Base-by-base conservation (phyloP, 2,888 invertebrate genomes). In the Cataglyphis altisquamis region DNA sequence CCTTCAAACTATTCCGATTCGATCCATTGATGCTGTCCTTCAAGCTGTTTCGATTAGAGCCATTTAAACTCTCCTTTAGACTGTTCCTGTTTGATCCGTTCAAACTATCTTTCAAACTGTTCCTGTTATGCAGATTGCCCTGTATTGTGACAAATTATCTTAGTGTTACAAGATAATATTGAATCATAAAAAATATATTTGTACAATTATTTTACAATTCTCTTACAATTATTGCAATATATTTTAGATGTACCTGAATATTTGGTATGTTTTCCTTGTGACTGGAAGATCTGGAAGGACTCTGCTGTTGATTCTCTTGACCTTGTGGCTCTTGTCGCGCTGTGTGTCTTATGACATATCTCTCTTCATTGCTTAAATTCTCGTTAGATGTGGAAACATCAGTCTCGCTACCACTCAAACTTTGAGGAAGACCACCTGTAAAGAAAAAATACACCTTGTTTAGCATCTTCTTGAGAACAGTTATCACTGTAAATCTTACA, bases 311-410 rank as follows among this genome's bases (percentile, higher is more conserved):
- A 95, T 97, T 98, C 95, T 98, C 98, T 95, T 98, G 98, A 0
- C 98, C 98, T 94, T 98, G 98, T 0, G 98, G 98, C 94, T 98
- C 98, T 92, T 98, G 98, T 55, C 98, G 96, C 8, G 97, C 97
- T 0, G 97, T 97, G 92, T 97, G 97, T 88, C 97, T 95, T 86
- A 98, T 97, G 66, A 98, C 97, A 95, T 97, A 97, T 89, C 97
- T 96, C 94, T 98, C 98, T 95, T 98, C 98, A 91, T 97, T 96
- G 52, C 98, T 98, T 87, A 98, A 95, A 95, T 98, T 98, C 95
- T 98, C 98, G 90, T 97, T 98, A 21, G 98, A 98, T 4, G 98
- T 98, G 18, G 98, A 98, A 83, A 98, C 97, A 95, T 98, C 98
- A 6, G 98, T 98, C 95, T 98, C 98, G 94, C 98, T 98, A 55